Percentiles rank a stretch among this genome's conserved stretches.
phyloP scores from a whole-genome alignment of 1,140 invertebrate genomes.

The Stegodyphus mimosarum region DNA sequence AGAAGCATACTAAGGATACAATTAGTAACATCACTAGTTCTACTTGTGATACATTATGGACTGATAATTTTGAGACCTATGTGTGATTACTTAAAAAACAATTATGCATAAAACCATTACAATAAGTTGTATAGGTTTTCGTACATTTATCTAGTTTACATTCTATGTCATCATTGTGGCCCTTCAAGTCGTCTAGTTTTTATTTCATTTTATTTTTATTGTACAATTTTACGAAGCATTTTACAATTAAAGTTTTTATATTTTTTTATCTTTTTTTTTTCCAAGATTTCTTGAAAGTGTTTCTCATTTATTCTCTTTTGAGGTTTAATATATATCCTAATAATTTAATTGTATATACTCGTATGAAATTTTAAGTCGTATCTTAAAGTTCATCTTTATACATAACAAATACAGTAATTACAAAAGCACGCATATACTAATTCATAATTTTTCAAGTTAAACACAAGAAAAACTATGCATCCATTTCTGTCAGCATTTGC shows the following conservation, averaged over 20 bases:
- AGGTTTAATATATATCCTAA: too few relatives aligned
- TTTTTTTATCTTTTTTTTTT: background rate
- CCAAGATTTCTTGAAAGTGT: too few relatives aligned
- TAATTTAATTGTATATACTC: too few relatives aligned
- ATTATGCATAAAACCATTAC: too few relatives aligned
- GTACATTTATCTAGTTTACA: background rate
- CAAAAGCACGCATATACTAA: too few relatives aligned
- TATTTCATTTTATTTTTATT: slow-evolving; percentile 2
- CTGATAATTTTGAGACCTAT: slow-evolving; percentile 58
- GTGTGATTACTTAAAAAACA: slow-evolving; percentile 10
- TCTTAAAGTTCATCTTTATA: too few relatives aligned
- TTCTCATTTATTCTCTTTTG: too few relatives aligned
- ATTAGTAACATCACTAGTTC: slow-evolving; percentile 35
- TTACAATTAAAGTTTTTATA: background rate
- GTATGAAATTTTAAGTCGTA: too few relatives aligned
- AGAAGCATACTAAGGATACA: slow-evolving; percentile 23
- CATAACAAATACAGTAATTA: too few relatives aligned
- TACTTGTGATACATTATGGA: slow-evolving; percentile 56
- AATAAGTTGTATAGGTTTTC: too few relatives aligned
- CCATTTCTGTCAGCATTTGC: background rate
- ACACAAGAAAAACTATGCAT: background rate
- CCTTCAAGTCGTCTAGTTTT: background rate
- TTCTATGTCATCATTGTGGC: background rate
- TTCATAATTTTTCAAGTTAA: too few relatives aligned
- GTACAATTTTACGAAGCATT: background rate